These are phyloP conservation scores for Drosophila lowei DNA, from an alignment of 1,140 invertebrate genomes.

Conservation along the genomic window DNA sequence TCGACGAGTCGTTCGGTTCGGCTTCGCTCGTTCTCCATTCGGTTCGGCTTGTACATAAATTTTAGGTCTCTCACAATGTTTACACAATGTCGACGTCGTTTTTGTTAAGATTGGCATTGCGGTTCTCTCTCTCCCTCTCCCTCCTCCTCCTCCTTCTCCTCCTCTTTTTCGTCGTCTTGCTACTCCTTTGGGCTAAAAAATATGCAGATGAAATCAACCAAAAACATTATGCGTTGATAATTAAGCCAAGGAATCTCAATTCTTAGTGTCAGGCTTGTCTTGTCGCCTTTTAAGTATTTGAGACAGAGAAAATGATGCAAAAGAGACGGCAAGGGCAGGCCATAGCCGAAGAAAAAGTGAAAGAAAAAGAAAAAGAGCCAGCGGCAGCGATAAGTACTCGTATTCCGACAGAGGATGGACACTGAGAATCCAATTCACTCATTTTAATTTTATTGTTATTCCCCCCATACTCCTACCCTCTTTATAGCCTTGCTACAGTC, in stretches of 20 bases:
- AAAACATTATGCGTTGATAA: slow-evolving; percentile 79
- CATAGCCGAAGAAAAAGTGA: slow-evolving; percentile 10
- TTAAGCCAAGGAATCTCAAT: slow-evolving; percentile 75
- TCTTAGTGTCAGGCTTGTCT: slow-evolving; percentile 63
- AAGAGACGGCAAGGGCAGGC: slow-evolving; percentile 23
- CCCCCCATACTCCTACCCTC: not conserved
- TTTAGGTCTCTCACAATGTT: slow-evolving; percentile 73
- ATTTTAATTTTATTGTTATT: slow-evolving; percentile 74
- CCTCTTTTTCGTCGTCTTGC: no score
- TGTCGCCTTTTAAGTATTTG: slow-evolving; percentile 63
- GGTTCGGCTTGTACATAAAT: slow-evolving; percentile 70
- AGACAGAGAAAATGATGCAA: slow-evolving; percentile 14
- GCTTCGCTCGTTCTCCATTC: slow-evolving; percentile 45
- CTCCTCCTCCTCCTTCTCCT: slow-evolving; percentile 5
- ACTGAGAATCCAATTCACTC: slow-evolving; percentile 71
- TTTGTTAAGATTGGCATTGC: slow-evolving; percentile 47
- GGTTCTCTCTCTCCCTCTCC: not conserved
- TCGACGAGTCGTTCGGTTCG: slow-evolving; percentile 22
- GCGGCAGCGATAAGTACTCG: not conserved
- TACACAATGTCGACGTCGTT: slow-evolving; percentile 69
- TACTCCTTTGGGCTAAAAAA: slow-evolving; percentile 43
- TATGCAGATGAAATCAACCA: slow-evolving; percentile 79
- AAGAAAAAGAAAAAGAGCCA: not conserved
- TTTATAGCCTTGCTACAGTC: slow-evolving; percentile 50
- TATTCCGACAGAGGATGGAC: slow-evolving; percentile 6